Conservation (phyloP, 2,113 vertebrate genomes). For the Corapipo altera region DNA sequence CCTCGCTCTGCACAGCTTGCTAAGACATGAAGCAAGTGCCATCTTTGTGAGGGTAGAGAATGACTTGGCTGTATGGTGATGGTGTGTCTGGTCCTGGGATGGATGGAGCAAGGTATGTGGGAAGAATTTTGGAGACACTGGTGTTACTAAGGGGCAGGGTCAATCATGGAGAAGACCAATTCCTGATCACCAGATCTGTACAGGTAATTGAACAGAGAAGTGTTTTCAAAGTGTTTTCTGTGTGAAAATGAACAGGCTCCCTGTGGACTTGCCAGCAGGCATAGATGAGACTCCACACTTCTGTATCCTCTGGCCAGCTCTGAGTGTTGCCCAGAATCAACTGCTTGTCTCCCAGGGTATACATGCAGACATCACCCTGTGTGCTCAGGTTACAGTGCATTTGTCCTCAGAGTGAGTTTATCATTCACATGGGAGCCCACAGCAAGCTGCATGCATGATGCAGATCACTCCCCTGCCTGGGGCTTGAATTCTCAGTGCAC, state of each 20-base stretch:
- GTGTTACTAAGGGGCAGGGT: not conserved
- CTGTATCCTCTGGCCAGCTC: rapidly evolving
- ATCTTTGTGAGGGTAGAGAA: not conserved
- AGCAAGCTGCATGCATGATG: not conserved
- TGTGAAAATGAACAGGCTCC: not conserved
- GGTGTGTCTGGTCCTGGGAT: not conserved
- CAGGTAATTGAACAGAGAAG: not conserved
- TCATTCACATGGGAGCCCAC: not conserved
- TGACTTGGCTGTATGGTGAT: rapidly evolving
- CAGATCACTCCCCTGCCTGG: not conserved
- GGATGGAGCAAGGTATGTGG: not conserved
- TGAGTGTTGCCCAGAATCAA: rapidly evolving
- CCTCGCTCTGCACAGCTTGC: not conserved
- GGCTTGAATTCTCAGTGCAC: rapidly evolving
- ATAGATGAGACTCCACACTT: not conserved
- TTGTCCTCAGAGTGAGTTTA: not conserved
- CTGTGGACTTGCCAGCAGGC: not conserved
- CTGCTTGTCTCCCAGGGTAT: not conserved
- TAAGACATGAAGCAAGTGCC: not conserved
- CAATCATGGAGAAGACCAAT: not conserved
- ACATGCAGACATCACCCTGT: not conserved
- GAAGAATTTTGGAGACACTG: not conserved
- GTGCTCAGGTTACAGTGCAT: not conserved
- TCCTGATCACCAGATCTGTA: not conserved
- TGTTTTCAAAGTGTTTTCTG: not conserved